Evolutionary conservation across 2,888 invertebrate species (phyloP).

Genomic region (Drosophila antonietae): DNA sequence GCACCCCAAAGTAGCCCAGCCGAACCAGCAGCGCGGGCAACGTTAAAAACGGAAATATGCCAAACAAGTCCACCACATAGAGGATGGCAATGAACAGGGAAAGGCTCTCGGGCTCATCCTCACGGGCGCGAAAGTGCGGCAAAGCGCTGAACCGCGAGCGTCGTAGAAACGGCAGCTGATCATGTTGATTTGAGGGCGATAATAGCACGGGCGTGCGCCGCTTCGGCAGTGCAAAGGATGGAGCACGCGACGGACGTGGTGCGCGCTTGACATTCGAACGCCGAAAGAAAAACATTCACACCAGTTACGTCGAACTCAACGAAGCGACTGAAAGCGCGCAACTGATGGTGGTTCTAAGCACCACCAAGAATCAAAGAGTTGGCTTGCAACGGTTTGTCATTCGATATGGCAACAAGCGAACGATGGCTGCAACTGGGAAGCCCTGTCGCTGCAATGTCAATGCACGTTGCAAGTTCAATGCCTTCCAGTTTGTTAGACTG

Average conservation of each 20-base stretch:
- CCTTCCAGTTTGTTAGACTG: constrained; percentile 39
- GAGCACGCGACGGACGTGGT: constrained; percentile 66
- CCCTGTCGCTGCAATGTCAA: constrained; percentile 71
- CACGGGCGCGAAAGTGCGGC: constrained; percentile 78
- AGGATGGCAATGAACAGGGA: constrained; percentile 89
- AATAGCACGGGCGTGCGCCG: constrained; percentile 57
- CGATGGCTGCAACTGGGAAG: constrained; percentile 43
- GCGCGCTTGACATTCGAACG: constrained; percentile 61
- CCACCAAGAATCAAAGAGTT: constrained; percentile 24
- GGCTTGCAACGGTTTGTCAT: constrained; percentile 52
- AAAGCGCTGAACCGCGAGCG: constrained; percentile 82
- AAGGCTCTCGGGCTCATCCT: constrained; percentile 83
- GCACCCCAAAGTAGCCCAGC: constrained; percentile 90
- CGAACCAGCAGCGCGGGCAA: constrained; percentile 90
- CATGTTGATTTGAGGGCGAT: constrained; percentile 76
- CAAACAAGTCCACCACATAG: constrained; percentile 92
- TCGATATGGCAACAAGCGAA: constrained; percentile 44
- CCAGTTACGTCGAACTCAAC: constrained; percentile 45
- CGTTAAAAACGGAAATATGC: constrained; percentile 92
- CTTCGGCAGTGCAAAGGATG: constrained; percentile 69
- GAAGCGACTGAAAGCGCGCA: constrained; percentile 40
- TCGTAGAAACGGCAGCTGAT: constrained; percentile 82
- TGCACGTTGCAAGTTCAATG: constrained; percentile 69
- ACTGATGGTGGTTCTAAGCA: constrained; percentile 45
- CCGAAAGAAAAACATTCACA: constrained; percentile 69